These are phyloP conservation scores for Diuraphis noxia DNA, from an alignment of 1,140 invertebrate genomes.

Conservation along the genomic window DNA sequence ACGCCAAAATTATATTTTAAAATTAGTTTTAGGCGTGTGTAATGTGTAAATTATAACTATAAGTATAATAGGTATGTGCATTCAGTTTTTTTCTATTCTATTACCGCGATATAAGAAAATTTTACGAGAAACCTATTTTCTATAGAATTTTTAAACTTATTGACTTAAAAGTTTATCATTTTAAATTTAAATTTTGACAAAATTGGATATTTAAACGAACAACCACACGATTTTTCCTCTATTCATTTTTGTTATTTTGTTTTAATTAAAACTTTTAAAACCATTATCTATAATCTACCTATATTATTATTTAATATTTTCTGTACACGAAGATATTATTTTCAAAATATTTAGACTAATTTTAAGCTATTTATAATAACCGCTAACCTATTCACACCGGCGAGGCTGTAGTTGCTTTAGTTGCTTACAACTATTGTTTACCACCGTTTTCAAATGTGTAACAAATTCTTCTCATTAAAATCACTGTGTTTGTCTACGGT, in stretches of 20 bases:
- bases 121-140: background rate
- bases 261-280: background rate
- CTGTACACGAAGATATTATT: background rate
- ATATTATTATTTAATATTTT: background rate
- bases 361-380: background rate
- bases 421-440: background rate
- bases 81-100: background rate
- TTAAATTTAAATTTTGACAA: background rate
- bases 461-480: background rate
- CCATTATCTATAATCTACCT: too few relatives aligned
- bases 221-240: background rate
- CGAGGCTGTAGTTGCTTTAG: too few relatives aligned
- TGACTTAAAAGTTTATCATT: background rate
- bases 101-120: background rate
- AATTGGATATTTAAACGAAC: background rate
- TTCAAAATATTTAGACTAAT: background rate
- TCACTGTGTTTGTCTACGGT: background rate
- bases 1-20: background rate
- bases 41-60: background rate
- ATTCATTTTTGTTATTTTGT: background rate
- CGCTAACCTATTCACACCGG: background rate
- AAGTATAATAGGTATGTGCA: background rate
- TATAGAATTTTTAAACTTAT: background rate
- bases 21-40: background rate
- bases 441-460: background rate